These are phyloP conservation scores for Thalassoma bifasciatum DNA, from an alignment of 2,113 vertebrate species.

Conservation along the genomic window DNA sequence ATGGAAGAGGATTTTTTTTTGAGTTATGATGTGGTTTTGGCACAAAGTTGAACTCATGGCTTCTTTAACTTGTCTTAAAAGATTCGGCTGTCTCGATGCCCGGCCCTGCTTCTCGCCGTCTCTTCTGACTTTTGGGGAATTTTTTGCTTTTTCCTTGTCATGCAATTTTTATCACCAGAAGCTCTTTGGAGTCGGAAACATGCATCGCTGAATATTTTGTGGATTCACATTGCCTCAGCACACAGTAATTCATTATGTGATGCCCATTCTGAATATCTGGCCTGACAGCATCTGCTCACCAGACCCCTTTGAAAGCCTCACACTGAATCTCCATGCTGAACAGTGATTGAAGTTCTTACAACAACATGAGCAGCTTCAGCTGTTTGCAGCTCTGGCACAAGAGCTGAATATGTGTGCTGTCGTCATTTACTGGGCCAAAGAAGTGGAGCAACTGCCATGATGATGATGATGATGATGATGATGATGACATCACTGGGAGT, in stretches of 20 bases:
- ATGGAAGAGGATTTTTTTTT: constrained; percentile 14
- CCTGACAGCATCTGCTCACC: constrained; percentile 47
- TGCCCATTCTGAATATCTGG: constrained; percentile 6
- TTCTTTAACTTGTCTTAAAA: background rate
- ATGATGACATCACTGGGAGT: constrained; percentile 61
- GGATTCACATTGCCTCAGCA: background rate
- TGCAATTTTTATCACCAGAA: background rate
- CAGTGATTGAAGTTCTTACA: constrained; percentile 1
- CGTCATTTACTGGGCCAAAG: constrained; percentile 43
- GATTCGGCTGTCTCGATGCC: constrained; percentile 1
- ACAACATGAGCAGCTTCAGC: background rate
- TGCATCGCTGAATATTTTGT: constrained; percentile 1
- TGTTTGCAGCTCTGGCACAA: background rate
- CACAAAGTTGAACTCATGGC: background rate
- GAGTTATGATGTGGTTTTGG: constrained; percentile 11
- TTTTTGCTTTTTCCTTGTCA: background rate
- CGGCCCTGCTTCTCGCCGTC: background rate
- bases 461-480: constrained; percentile 40
- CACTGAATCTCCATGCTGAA: background rate
- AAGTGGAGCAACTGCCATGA: constrained; percentile 43
- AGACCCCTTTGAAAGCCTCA: constrained; percentile 9
- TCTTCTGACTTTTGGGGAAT: background rate
- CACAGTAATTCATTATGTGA: background rate
- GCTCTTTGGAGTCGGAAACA: background rate
- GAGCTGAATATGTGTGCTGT: constrained; percentile 10